Conservation (phyloP, 1,140 invertebrate species). For the Potamilus streckersoni region DNA sequence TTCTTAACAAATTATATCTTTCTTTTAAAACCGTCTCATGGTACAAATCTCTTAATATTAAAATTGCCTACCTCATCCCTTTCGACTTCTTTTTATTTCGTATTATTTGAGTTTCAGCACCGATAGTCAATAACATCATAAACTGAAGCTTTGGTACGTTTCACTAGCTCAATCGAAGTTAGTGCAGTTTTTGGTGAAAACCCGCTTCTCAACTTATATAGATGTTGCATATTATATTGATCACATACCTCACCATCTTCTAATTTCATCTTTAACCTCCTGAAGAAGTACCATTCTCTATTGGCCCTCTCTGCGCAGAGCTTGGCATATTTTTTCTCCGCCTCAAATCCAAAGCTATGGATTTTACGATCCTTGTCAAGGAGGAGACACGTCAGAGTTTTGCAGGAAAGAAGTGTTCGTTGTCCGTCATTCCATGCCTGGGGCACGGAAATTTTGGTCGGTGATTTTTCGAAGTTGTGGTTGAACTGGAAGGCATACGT, state of each 20-base stretch:
- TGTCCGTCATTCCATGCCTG: constrained; percentile 16
- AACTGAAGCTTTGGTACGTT: too few relatives aligned
- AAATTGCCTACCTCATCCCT: too few relatives aligned
- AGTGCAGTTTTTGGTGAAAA: too few relatives aligned
- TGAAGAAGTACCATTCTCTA: constrained; percentile 17
- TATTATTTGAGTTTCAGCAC: too few relatives aligned
- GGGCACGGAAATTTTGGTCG: constrained; percentile 16
- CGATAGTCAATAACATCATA: too few relatives aligned
- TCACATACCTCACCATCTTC: constrained; percentile 13
- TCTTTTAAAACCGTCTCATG: too few relatives aligned
- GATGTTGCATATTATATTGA: not conserved
- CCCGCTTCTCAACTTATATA: too few relatives aligned
- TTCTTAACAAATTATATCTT: too few relatives aligned
- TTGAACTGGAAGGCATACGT: constrained; percentile 17
- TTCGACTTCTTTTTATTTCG: too few relatives aligned
- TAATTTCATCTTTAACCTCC: constrained; percentile 18
- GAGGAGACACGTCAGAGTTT: constrained; percentile 15
- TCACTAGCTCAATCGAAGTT: too few relatives aligned
- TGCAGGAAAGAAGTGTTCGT: constrained; percentile 11
- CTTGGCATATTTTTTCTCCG: constrained; percentile 15
- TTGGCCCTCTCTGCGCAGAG: constrained; percentile 10
- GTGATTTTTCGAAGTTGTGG: constrained; percentile 9
- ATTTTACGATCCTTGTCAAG: constrained; percentile 19
- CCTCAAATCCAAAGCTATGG: constrained; percentile 26
- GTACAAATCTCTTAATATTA: too few relatives aligned